These are phyloP conservation scores for Temnothorax rugatulus DNA, from an alignment of 2,888 invertebrate species.

Conservation along the genomic window DNA sequence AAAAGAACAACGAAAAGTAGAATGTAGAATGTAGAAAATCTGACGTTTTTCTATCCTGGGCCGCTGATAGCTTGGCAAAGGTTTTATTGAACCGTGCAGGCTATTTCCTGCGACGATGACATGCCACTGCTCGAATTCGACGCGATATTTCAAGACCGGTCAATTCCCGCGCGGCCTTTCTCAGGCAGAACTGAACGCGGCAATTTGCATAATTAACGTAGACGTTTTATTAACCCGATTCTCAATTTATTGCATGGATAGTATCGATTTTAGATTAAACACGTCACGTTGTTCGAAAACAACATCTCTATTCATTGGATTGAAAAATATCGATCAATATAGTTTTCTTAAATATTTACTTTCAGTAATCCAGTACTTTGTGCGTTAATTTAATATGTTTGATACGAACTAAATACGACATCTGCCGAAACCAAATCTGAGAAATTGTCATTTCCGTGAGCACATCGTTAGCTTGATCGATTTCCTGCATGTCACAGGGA, in stretches of 20 bases:
- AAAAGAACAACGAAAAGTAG: not conserved
- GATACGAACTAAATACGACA: slow-evolving; percentile 53
- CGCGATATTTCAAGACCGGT: slow-evolving; percentile 32
- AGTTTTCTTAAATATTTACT: not conserved
- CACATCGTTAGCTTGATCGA: slow-evolving; percentile 48
- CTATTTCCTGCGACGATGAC: not conserved
- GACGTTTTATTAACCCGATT: slow-evolving; percentile 1
- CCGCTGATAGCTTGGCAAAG: not conserved
- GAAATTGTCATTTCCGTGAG: slow-evolving; percentile 58
- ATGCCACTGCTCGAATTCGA: not conserved
- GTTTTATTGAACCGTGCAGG: not conserved
- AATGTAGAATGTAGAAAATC: too few relatives aligned
- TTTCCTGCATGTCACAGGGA: slow-evolving; percentile 54
- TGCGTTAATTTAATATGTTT: not conserved
- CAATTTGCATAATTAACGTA: slow-evolving; percentile 44
- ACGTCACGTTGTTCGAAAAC: not conserved
- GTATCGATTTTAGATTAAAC: not conserved
- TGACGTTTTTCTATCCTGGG: not conserved
- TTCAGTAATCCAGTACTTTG: not conserved
- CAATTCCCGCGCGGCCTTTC: not conserved
- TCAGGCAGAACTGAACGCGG: not conserved
- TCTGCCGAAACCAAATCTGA: slow-evolving; percentile 53
- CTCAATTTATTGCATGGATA: not conserved
- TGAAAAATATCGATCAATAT: not conserved
- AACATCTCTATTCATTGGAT: not conserved